Conservation (phyloP, 2,888 invertebrate species). For the Cephus runcator region DNA sequence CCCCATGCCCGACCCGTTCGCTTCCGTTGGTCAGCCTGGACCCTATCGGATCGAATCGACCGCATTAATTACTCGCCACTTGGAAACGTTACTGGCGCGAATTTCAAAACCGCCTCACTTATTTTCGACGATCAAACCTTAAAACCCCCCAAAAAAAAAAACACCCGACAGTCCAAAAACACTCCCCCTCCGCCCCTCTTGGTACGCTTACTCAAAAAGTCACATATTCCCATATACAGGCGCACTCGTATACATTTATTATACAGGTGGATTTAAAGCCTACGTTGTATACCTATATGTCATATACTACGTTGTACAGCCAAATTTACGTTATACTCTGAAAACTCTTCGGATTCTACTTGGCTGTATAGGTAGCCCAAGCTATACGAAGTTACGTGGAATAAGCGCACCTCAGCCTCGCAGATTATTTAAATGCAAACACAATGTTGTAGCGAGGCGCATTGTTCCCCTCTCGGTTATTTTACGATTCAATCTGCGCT, state of each 20-base stretch:
- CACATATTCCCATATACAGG: background rate
- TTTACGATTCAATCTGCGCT: slow-evolving; percentile 63
- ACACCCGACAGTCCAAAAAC: background rate
- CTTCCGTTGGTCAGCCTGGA: slow-evolving; percentile 46
- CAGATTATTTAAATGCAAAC: slow-evolving; percentile 65
- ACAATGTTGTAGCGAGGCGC: slow-evolving; percentile 58
- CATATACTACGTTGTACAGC: background rate
- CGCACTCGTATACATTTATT: background rate
- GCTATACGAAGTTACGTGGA: slow-evolving; percentile 13
- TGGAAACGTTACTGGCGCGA: background rate
- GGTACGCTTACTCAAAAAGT: background rate
- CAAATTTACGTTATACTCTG: background rate
- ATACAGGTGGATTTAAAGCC: background rate
- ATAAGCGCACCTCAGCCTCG: slow-evolving; percentile 40
- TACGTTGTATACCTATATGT: background rate
- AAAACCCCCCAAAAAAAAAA: background rate
- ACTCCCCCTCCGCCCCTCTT: background rate
- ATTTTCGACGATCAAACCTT: background rate
- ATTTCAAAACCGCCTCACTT: background rate
- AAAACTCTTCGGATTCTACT: background rate
- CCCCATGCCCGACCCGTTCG: slow-evolving; percentile 17
- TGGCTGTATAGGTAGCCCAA: background rate
- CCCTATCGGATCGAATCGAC: slow-evolving; percentile 47
- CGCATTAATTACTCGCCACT: slow-evolving; percentile 58
- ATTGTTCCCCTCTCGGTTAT: slow-evolving; percentile 60